Evolutionary conservation across 2,888 invertebrate genomes (phyloP), one percentile per base, ranked within the genome.

Genomic region (Abscondita cerata): DNA sequence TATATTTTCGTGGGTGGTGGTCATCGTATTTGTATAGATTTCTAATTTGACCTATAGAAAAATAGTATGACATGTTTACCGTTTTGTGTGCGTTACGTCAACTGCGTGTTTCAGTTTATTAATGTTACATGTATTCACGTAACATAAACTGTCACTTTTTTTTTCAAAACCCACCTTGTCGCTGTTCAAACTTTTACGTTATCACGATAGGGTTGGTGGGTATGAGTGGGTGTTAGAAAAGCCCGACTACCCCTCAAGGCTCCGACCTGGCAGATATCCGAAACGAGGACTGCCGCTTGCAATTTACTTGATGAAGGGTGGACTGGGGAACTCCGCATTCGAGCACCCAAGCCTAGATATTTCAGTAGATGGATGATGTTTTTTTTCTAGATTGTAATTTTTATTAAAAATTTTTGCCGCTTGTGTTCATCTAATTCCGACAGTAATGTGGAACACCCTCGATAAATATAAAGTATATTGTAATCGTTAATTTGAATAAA

Each of bases 301-400:
- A 78, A 78, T 79, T 79, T 78, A 78, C 75, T 79, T 78, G 79
- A 79, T 79, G 79, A 79, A 78, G 79, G 78, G 78, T 74, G 77
- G 79, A 72, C 73, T 71, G 74, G 71, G 70, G 65, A 70, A 64
- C 62, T 59, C 52, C 60, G 60, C 53, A 60, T 56, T 57, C 64
- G 48, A 55, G 57, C 57, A 62, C 54, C 53, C 62, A 41, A 58
- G 53, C 62, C 56, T 67, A 52, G 58, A 62, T 54, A 55, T 59
- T 62, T 54, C 46, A 46, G 40, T 59, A 58, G 54, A 58, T 51
- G 31, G 58, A 58, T 53, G 16, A 31, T 12, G 57, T 47, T 25
- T n/a, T n/a, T n/a, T n/a, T 40, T 34, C 59, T 46, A 47, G 59
- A 59, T 59, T 50, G 38, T 52, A 59, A 59, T 25, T 46, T 59